phyloP scores from a whole-genome alignment of 2,797 vertebrate genomes.

The Mionectes olivaceus region DNA sequence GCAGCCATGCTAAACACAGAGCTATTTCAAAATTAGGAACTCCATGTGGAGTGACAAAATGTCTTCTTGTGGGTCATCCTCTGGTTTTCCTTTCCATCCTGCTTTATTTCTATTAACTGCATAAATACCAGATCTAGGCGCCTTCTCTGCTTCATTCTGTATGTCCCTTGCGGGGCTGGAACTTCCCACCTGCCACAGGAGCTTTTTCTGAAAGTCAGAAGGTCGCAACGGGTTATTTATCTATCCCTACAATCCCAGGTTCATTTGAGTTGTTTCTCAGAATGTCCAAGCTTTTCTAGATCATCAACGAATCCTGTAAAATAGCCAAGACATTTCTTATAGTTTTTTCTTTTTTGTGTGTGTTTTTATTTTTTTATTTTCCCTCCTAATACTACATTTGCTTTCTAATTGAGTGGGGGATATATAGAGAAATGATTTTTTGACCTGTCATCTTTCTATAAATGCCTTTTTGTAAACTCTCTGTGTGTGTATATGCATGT shows the following conservation, averaged over 20 bases:
- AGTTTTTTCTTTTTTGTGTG: too few relatives aligned
- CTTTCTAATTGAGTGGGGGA: conserved; percentile 10
- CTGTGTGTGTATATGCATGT: background rate
- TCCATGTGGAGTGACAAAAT: background rate
- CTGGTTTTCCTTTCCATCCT: background rate
- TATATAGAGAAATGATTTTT: background rate
- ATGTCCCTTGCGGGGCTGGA: background rate
- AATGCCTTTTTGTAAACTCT: background rate
- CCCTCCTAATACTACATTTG: too few relatives aligned
- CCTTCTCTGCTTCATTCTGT: background rate
- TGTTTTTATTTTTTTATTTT: too few relatives aligned
- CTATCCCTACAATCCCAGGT: background rate
- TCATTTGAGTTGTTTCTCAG: background rate
- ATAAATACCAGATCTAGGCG: background rate
- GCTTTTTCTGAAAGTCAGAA: background rate
- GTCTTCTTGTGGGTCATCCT: background rate
- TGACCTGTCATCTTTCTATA: background rate
- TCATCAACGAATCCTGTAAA: too few relatives aligned
- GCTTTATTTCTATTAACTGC: background rate
- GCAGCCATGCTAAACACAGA: background rate
- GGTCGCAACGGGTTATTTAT: background rate
- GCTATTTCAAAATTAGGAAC: background rate
- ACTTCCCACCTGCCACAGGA: background rate
- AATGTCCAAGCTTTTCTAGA: background rate
- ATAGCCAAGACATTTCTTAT: too few relatives aligned